These are phyloP conservation scores for Drosophila subpulchrella DNA, from an alignment of 1,140 invertebrate genomes.

Conservation along the genomic window DNA sequence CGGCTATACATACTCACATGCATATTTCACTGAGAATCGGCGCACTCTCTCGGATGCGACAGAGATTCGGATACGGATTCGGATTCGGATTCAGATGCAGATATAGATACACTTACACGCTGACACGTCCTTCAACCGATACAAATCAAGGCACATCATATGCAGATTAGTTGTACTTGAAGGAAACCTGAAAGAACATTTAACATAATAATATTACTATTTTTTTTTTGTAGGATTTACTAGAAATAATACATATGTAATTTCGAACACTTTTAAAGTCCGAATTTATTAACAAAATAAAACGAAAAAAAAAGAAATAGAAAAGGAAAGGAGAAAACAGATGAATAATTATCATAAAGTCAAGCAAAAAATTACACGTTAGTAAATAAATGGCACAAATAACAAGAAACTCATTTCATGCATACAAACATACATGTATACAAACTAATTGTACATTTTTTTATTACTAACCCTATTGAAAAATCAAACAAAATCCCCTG, in stretches of 20 bases:
- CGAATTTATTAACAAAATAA: slow-evolving; percentile 65
- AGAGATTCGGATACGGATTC: background rate
- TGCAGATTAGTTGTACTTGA: slow-evolving; percentile 41
- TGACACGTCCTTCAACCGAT: slow-evolving; percentile 22
- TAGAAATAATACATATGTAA: slow-evolving; percentile 74
- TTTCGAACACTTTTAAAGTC: slow-evolving; percentile 77
- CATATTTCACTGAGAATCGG: slow-evolving; percentile 21
- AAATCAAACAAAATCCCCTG: slow-evolving; percentile 30
- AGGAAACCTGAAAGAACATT: slow-evolving; percentile 46
- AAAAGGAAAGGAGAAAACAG: slow-evolving; percentile 10
- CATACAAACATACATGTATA: slow-evolving; percentile 51
- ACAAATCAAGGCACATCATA: slow-evolving; percentile 16
- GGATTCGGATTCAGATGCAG: background rate
- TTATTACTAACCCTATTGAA: slow-evolving; percentile 56
- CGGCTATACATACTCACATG: slow-evolving; percentile 39
- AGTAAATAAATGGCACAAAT: slow-evolving; percentile 66
- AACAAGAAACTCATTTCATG: slow-evolving; percentile 35
- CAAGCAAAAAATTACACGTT: slow-evolving; percentile 44
- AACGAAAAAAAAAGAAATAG: slow-evolving; percentile 2
- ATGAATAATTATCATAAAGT: slow-evolving; percentile 37
- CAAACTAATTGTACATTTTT: slow-evolving; percentile 62
- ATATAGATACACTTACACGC: slow-evolving; percentile 17
- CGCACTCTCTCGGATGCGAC: slow-evolving; percentile 9
- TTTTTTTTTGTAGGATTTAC: slow-evolving; percentile 74
- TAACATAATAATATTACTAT: slow-evolving; percentile 29